Evolutionary conservation across 2,797 vertebrate genomes (phyloP), one percentile per base, ranked within the genome.

Genomic region (Anableps anableps): DNA sequence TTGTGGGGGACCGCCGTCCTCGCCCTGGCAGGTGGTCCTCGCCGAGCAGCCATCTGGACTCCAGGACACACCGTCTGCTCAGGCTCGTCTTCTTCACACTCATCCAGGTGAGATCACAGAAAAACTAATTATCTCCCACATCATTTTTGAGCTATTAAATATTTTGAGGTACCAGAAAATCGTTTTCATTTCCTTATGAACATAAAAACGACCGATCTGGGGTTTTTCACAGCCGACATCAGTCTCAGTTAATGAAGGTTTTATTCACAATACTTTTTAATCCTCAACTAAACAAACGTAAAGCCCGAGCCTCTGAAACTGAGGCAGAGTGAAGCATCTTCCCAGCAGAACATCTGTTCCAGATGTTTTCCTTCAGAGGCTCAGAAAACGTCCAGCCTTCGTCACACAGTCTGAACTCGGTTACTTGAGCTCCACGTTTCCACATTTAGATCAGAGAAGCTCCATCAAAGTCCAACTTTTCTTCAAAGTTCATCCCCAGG

Each of bases 361-460:
- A 60, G 72, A 70, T 11, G 48, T 72, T 1, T 38, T 43, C 10
- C 71, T 74, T 75, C 0, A 75, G 64, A 75, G 48, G 29, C 31
- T 60, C 26, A 70, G 68, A 51, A 76, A 76, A 19, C 34, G 29
- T 45, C 29, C 38, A 0, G 41, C 48, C 31, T 62, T 17, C 29
- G 11, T 55, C 53, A 4, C 48, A 50, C 48, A 53, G 58, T 21
- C 31, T 1, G 31, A 21, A 29, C 31, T 38, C n/a, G 2, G 34
- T 81, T 0, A 50, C 76, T 76, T 81, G 45, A 51, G 80, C 43
- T 51, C 79, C 41, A 16, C 14, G 45, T 62, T 71, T 77, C 75
- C 41, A 73, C 75, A 53, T 81, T 77, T 74, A 77, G 71, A 81
- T 64, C 29, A 66, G 47, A 81, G 41, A 72, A 64, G 47, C 34